phyloP scores from a whole-genome alignment of 2,888 invertebrate genomes.

The Tuta absoluta region DNA sequence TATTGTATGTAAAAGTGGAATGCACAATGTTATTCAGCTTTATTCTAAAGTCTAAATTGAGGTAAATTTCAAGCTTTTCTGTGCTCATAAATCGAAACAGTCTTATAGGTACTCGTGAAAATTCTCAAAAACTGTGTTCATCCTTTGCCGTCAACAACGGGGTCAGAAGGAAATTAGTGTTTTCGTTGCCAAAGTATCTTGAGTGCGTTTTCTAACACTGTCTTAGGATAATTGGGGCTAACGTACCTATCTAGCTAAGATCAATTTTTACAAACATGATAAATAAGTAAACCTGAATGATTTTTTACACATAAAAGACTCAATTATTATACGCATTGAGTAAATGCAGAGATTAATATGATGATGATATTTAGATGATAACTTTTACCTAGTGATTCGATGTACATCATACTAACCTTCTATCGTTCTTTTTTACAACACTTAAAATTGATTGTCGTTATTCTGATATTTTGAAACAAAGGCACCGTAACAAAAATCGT shows the following conservation, averaged over 20 bases:
- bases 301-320: no score
- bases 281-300: no score
- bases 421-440: no score
- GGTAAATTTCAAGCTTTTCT: conserved; percentile 12
- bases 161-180: conserved; percentile 48
- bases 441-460: no score
- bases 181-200: conserved; percentile 47
- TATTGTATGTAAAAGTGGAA: neutral
- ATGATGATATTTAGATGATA: no score
- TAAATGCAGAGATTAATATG: no score
- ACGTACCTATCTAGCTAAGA: neutral
- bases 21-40: neutral
- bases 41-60: conserved; percentile 20
- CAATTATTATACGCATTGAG: no score
- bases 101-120: conserved; percentile 17
- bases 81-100: conserved; percentile 21
- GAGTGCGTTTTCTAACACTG: conserved; percentile 38
- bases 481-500: neutral
- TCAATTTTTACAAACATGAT: no score
- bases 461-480: no score
- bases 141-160: conserved; percentile 34
- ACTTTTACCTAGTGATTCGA: no score
- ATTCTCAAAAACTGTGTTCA: conserved; percentile 18
- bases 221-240: neutral
- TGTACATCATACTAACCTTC: no score